Conservation (phyloP, 2,888 invertebrate species). For the Platerodrilus igneus region DNA sequence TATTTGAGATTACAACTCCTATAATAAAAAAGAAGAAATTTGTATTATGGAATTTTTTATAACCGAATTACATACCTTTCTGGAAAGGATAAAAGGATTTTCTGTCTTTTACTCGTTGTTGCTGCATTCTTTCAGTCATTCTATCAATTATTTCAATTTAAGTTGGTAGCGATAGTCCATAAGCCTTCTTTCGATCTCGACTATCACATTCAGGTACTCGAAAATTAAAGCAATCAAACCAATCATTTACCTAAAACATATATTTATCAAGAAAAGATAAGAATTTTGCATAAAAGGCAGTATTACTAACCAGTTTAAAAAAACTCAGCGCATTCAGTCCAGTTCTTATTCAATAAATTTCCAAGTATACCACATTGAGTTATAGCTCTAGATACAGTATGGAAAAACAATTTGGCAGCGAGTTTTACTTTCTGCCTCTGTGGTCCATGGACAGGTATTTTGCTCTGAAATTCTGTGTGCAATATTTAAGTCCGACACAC, state of each 20-base stretch:
- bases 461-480: constrained; percentile 13
- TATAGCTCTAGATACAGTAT: constrained; percentile 23
- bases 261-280: not conserved
- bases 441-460: constrained; percentile 8
- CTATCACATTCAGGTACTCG: constrained; percentile 16
- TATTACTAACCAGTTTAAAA: constrained; percentile 14
- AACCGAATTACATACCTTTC: constrained; percentile 15
- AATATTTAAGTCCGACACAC: constrained; percentile 9
- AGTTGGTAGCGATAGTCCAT: constrained; percentile 14
- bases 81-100: constrained; percentile 20
- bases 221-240: constrained; percentile 27
- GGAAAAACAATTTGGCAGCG: constrained; percentile 25
- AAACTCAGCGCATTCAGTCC: constrained; percentile 15
- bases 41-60: no score
- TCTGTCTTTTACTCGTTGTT: constrained; percentile 11
- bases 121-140: constrained; percentile 10
- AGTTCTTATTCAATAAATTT: constrained; percentile 13
- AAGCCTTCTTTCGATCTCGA: constrained; percentile 17
- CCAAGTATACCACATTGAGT: constrained; percentile 17
- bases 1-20: constrained; percentile 8
- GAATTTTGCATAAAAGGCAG: not conserved
- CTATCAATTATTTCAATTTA: constrained; percentile 17
- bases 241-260: constrained; percentile 16
- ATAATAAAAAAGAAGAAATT: constrained; percentile 2
- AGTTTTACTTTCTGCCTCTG: constrained; percentile 17